Base-by-base conservation (phyloP, 2,888 invertebrate species). In the Lepas anatifera region DNA sequence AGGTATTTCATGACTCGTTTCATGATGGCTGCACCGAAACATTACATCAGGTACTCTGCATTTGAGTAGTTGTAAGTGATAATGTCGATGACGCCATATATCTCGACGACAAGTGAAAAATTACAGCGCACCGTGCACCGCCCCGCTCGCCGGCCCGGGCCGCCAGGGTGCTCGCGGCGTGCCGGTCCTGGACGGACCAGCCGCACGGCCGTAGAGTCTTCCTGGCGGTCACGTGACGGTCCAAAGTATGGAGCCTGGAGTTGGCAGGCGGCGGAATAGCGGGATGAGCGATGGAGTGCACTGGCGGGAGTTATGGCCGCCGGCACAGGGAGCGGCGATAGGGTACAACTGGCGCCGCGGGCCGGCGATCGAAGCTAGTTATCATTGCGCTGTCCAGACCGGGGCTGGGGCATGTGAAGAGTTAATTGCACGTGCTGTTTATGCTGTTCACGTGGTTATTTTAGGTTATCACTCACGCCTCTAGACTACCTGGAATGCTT, bases 181-280 rank as follows among this genome's bases (percentile, higher is more conserved):
- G 32, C 58, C 22, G 58, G 58, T 58, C 58, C 58, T 58, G 58
- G 32, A 7, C 58, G 35, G 58, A n/a, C 58, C 58, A 32, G 58
- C 58, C 18, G 32, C 58, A 22, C 58, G 58, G 41, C 41, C 58
- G 58, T 58, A 58, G 58, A 58, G 58, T 58, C 58, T 66, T 27
- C 27, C 66, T 29, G 48, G 39, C 39, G 32, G 66, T 66, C 66
- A 66, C 66, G 66, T 66, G 66, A 66, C 66, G 25, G 13, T 39
- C 8, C 32, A 35, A 58, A 58, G 35, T 58, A 58, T 58, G 58
- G 58, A 58, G 58, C 58, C 58, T 58, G 58, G 58, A 58, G 35
- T 22, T 58, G 58, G 58, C 58, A 58, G 58, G 18, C 35, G 22
- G 58, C 35, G 58, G 58, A 58, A 58, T 58, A 58, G 35, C 35